Evolutionary conservation across 2,797 vertebrate genomes (phyloP), one percentile per base, ranked within the genome.

Genomic region (Myotis planiceps): DNA sequence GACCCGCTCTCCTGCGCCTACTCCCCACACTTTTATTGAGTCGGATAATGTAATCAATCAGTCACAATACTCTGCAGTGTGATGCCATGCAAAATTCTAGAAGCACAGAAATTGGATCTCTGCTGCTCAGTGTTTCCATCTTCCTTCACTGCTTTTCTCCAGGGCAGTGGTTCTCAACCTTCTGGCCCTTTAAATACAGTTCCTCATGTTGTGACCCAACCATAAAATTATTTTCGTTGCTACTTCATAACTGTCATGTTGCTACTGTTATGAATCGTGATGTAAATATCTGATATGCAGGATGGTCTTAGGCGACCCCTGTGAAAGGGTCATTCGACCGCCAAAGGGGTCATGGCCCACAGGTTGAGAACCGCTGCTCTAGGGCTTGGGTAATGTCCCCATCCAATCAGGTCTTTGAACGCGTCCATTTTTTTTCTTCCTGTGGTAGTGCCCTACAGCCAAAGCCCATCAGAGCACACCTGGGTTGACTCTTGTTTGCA

Each of bases 1-100:
- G 71, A 7, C n/a, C 71, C 97, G 66, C 58, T 90, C 96, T 95
- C 91, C 25, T 96, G 87, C 86, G 95, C 78, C 80, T 87, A 94
- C 66, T 66, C 87, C 82, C 79, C 60, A 94, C 74, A 84, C 58
- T 97, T 97, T 87, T 94, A 97, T 96, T 78, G 84, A 97, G 96
- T 29, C 37, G 13, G 86, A 94, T 97, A 98, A 97, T 97, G 95
- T 83, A 98, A 97, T 95, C 39, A 95, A 93, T 96, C 97, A 96
- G 84, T 79, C 45, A 76, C 49, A 96, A 90, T 42, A 51, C 18
- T 60, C 51, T 85, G 42, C 84, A 51, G 2, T 76, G 39, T 49
- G 51, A 19, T 55, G 45, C 14, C 87, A 10, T 45, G 12, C 37
- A 79, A 93, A 82, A 91, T 79, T 82, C 32, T 85, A 90, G 51